A percentile compares a stretch with the other conserved stretches of the same genome.
phyloP scores from a whole-genome alignment of 2,797 vertebrate species.

The Neomorphus geoffroyi region DNA sequence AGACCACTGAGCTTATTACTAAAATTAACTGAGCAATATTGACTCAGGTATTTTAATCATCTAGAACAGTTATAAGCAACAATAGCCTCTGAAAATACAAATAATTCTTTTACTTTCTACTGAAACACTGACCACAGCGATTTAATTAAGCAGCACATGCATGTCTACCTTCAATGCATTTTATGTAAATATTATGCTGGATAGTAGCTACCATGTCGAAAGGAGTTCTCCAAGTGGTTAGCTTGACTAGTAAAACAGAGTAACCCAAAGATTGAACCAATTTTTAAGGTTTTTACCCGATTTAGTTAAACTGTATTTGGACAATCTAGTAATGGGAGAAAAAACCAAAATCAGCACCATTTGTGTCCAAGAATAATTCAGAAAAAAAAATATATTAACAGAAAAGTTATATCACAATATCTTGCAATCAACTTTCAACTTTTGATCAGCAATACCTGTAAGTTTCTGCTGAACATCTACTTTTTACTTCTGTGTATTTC shows the following conservation, averaged over 20 bases:
- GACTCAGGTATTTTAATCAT: slow-evolving; percentile 68
- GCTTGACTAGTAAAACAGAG: neutral
- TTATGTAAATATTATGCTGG: neutral
- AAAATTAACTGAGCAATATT: slow-evolving; percentile 69
- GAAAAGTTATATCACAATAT: neutral
- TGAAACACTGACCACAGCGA: slow-evolving; percentile 20
- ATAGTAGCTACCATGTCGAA: neutral
- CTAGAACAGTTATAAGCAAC: slow-evolving; percentile 57
- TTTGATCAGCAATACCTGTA: neutral
- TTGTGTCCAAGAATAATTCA: neutral
- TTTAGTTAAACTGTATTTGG: neutral
- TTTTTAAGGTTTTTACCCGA: neutral
- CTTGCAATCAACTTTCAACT: neutral
- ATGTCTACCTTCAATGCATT: neutral
- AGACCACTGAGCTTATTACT: slow-evolving; percentile 57
- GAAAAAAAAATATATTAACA: neutral
- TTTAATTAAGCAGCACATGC: slow-evolving; percentile 27
- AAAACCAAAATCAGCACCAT: neutral
- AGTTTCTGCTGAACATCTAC: neutral
- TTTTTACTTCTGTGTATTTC: neutral
- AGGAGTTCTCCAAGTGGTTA: neutral
- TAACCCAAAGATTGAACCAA: neutral
- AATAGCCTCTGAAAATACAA: slow-evolving; percentile 34
- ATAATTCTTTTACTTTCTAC: slow-evolving; percentile 50
- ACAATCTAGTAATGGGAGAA: neutral